These are phyloP conservation scores for Lasaia peninsularis DNA, from an alignment of 1,140 invertebrate species.

Conservation along the genomic window DNA sequence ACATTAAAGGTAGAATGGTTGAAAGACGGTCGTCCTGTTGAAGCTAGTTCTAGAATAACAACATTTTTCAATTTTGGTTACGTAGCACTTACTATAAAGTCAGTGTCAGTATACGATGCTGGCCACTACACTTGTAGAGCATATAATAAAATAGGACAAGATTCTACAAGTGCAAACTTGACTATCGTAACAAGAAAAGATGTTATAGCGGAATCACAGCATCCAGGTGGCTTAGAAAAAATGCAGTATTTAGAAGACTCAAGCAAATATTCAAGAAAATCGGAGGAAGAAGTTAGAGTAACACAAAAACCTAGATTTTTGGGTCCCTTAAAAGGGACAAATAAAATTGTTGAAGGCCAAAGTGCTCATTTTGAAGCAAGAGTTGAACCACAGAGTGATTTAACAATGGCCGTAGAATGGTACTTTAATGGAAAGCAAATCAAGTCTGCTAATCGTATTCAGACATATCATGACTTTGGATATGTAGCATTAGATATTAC, in stretches of 20 bases:
- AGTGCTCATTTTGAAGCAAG: constrained; percentile 97
- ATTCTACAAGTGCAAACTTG: constrained; percentile 91
- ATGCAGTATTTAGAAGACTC: constrained; percentile 93
- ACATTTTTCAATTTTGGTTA: constrained; percentile 98
- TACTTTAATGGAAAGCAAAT: constrained; percentile 93
- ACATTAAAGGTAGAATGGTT: constrained; percentile 96
- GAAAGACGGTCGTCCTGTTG: constrained; percentile 93
- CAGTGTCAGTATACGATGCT: constrained; percentile 92
- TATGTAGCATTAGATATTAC: constrained; percentile 96
- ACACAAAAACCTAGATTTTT: constrained; percentile 90
- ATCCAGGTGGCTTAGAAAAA: constrained; percentile 91
- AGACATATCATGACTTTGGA: constrained; percentile 96
- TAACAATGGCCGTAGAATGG: constrained; percentile 93
- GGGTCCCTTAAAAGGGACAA: constrained; percentile 92
- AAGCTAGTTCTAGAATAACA: constrained; percentile 95
- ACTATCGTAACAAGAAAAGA: constrained; percentile 92
- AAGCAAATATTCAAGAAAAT: constrained; percentile 80
- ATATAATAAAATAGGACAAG: constrained; percentile 92
- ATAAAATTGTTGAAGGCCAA: constrained; percentile 96
- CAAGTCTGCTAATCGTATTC: constrained; percentile 90
- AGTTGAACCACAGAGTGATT: constrained; percentile 94
- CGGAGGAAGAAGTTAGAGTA: constrained; percentile 85
- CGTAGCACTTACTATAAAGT: constrained; percentile 96
- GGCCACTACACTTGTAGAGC: constrained; percentile 95
- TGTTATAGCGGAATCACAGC: constrained; percentile 90